A percentile compares a stretch with the other conserved stretches of the same genome.
phyloP scores from a whole-genome alignment of 2,888 invertebrate species.

The Agrilus biguttatus region DNA sequence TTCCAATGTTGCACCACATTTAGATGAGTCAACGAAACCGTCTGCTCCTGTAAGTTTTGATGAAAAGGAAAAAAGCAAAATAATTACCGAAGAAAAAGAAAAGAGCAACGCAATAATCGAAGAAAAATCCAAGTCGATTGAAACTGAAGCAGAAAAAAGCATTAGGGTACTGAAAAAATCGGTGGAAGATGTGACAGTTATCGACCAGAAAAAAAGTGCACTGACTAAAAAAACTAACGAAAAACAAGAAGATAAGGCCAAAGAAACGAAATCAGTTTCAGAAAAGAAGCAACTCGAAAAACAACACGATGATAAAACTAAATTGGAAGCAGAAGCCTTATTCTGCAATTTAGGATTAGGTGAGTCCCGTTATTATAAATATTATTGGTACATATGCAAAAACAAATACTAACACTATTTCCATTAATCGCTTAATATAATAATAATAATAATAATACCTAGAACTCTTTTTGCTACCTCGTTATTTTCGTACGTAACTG shows the following conservation, averaged over 20 bases:
- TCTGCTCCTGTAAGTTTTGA: conserved; percentile 13
- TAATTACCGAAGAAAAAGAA: conserved; percentile 1
- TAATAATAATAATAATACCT: too few relatives aligned
- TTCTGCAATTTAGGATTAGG: conserved; percentile 60
- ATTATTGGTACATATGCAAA: not conserved
- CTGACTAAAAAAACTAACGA: not conserved
- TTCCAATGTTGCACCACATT: not conserved
- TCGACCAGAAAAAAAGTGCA: too few relatives aligned
- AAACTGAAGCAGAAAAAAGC: conserved; percentile 5
- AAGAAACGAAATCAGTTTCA: conserved; percentile 11
- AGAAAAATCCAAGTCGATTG: conserved; percentile 1
- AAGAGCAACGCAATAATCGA: conserved; percentile 1
- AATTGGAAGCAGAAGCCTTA: conserved; percentile 51
- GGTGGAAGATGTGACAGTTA: not conserved
- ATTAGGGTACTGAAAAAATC: not conserved
- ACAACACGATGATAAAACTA: conserved; percentile 29
- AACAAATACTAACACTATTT: not conserved
- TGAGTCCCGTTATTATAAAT: conserved; percentile 31
- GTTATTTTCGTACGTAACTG: not conserved
- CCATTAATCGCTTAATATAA: too few relatives aligned
- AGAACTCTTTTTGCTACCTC: too few relatives aligned
- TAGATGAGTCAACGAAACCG: too few relatives aligned
- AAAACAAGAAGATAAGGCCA: conserved; percentile 9
- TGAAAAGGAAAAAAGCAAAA: conserved; percentile 1
- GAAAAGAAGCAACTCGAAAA: conserved; percentile 9